Conservation (phyloP, 2,888 invertebrate species). For the Caenorhabditis becei region DNA sequence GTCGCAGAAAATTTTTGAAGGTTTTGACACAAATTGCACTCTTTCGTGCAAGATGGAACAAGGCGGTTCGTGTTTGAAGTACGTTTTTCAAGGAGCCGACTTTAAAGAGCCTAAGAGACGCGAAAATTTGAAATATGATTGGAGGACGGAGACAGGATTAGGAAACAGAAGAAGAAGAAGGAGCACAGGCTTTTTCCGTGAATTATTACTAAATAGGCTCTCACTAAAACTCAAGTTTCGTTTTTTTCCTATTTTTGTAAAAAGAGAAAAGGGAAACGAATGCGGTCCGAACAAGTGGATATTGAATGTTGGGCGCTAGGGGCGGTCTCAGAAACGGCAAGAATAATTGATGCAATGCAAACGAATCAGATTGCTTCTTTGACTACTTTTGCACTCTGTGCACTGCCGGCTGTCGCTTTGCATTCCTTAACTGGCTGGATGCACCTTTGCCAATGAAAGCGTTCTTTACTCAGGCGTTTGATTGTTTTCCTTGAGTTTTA, state of each 20-base stretch:
- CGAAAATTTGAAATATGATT: slow-evolving; percentile 54
- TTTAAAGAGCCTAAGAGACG: slow-evolving; percentile 42
- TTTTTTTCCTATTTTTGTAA: neutral
- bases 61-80: slow-evolving; percentile 53
- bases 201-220: slow-evolving; percentile 29
- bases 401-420: slow-evolving; percentile 21
- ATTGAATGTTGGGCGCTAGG: slow-evolving; percentile 51
- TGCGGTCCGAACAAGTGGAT: slow-evolving; percentile 49
- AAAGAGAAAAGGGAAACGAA: neutral
- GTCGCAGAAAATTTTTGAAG: slow-evolving; percentile 7
- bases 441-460: slow-evolving; percentile 19
- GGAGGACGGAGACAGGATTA: slow-evolving; percentile 36
- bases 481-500: slow-evolving; percentile 5
- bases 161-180: slow-evolving; percentile 11
- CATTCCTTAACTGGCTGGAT: slow-evolving; percentile 32
- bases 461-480: neutral
- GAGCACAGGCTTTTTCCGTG: slow-evolving; percentile 22
- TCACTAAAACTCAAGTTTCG: neutral
- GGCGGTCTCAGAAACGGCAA: slow-evolving; percentile 56
- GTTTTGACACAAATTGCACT: slow-evolving; percentile 34
- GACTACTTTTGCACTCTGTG: slow-evolving; percentile 58
- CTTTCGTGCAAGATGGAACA: slow-evolving; percentile 13
- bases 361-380: slow-evolving; percentile 63
- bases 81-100: slow-evolving; percentile 37
- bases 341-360: slow-evolving; percentile 67